Percentiles rank a stretch among this genome's conserved stretches.
Conservation (phyloP, 2,113 vertebrate species). For the Lamprologus speciosus region DNA sequence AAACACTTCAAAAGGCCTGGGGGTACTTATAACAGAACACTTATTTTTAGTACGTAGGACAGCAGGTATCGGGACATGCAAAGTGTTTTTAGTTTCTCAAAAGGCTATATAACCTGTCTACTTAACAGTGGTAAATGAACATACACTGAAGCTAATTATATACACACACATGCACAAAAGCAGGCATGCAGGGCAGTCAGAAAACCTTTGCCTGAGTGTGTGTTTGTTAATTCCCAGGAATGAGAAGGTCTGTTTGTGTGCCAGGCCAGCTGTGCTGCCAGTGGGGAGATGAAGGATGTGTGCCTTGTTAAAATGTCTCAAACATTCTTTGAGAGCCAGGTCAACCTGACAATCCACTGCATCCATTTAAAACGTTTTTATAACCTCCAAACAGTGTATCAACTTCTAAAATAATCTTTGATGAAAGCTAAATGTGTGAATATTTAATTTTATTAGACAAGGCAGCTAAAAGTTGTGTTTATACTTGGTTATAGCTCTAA, state of each 20-base stretch:
- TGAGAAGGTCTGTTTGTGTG: background rate
- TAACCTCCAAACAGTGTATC: background rate
- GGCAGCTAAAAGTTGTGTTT: background rate
- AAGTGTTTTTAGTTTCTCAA: background rate
- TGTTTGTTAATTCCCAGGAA: background rate
- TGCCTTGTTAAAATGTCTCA: conserved; percentile 13
- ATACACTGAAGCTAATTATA: background rate
- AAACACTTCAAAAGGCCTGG: conserved; percentile 22
- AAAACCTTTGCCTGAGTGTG: background rate
- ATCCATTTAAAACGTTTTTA: background rate
- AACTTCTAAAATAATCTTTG: background rate
- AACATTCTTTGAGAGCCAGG: conserved; percentile 8
- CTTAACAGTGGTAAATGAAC: background rate
- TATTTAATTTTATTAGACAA: background rate
- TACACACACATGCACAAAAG: background rate
- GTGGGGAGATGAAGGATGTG: background rate
- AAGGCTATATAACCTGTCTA: background rate
- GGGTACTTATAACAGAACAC: conserved; percentile 15
- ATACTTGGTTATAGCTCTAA: background rate
- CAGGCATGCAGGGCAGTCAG: background rate
- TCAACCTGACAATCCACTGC: background rate
- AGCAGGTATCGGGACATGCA: background rate
- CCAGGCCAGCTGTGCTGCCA: conserved; percentile 11
- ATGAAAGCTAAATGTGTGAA: background rate
- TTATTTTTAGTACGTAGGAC: background rate